Conservation (phyloP, 1,140 invertebrate genomes). For the Drosophila ananassae region DNA sequence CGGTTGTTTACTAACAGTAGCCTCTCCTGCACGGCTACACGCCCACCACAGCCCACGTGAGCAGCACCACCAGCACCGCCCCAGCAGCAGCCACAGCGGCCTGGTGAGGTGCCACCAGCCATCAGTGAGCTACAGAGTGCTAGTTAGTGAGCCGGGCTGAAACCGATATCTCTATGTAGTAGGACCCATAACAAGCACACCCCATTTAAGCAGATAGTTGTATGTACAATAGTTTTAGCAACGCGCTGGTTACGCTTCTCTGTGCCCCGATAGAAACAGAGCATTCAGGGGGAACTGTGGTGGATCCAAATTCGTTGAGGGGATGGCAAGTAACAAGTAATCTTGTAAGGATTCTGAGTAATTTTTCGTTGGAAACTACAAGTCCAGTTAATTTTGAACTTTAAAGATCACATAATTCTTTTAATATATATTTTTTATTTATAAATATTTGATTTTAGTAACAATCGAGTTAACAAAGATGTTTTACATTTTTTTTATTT, state of each 20-base stretch:
- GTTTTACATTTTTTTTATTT: neutral
- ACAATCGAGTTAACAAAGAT: too few relatives aligned
- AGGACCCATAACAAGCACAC: constrained; percentile 33
- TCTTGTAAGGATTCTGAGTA: neutral
- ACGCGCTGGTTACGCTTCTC: constrained; percentile 64
- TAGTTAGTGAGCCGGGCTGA: constrained; percentile 35
- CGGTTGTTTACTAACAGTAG: constrained; percentile 84
- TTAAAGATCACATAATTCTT: neutral
- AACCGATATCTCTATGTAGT: constrained; percentile 28
- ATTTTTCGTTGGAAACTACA: neutral
- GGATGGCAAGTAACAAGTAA: neutral
- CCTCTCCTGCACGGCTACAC: constrained; percentile 71
- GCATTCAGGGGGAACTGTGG: constrained; percentile 4
- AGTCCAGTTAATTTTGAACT: neutral
- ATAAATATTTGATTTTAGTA: neutral
- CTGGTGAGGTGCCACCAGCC: constrained; percentile 49
- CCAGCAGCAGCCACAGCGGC: constrained; percentile 52
- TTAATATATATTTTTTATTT: neutral
- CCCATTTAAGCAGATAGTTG: constrained; percentile 71
- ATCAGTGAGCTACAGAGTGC: constrained; percentile 17
- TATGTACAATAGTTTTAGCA: constrained; percentile 63
- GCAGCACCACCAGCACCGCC: constrained; percentile 34
- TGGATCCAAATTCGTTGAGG: constrained; percentile 6
- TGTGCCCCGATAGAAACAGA: constrained; percentile 5
- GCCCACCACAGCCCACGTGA: constrained; percentile 44